Base-by-base conservation (phyloP, 2,797 vertebrate genomes). In the Yasuhikotakia modesta region DNA sequence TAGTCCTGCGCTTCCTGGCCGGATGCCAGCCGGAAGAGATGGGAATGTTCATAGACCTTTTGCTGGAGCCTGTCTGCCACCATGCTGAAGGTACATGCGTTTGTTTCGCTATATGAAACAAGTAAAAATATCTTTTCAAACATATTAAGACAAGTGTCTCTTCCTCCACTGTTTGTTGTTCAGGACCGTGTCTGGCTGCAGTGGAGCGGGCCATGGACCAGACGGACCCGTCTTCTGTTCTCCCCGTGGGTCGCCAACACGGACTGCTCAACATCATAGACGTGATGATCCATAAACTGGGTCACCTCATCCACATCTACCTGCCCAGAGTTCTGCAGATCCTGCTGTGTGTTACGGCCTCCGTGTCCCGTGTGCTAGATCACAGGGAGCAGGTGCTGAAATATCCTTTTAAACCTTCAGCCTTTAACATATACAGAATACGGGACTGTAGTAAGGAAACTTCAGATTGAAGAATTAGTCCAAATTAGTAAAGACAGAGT, bases 231-330 rank as follows among this genome's bases (percentile, higher is more conserved):
- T 90, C 91, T 2, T 91, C 92, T 46, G 92, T 98, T 22, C 90
- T 98, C 70, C 97, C 98, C 2, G 88, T 99, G 83, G 97, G 97
- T n/a, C 95, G 95, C 2, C 96, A 96, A 86, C 98, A 99, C 16
- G 94, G 95, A 68, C 88, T 99, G 81, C 90, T 98, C 73, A 98
- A 96, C 17, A 90, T 95, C 85, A 91, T 99, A 3, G 94, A 94
- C 2, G 86, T 95, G 55, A 94, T 98, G 24, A 83, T 99, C 68
- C 94, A 95, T 83, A 96, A 97, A 76, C 92, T 99, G 82, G 96
- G 96, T 43, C 95, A 98, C 79, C 92, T 97, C 57, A 94, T 99
- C 86, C 87, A 91, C 72, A 74, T 78, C 0, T 93, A 96, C 86
- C 89, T 99, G 84, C 93, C 96, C 53, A 95, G 95, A 86, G 91